Percentiles rank a stretch among this genome's conserved stretches.
These are phyloP conservation scores for Hermatobates lingyangjiaoensis DNA, from an alignment of 1,140 invertebrate genomes.

Conservation along the genomic window DNA sequence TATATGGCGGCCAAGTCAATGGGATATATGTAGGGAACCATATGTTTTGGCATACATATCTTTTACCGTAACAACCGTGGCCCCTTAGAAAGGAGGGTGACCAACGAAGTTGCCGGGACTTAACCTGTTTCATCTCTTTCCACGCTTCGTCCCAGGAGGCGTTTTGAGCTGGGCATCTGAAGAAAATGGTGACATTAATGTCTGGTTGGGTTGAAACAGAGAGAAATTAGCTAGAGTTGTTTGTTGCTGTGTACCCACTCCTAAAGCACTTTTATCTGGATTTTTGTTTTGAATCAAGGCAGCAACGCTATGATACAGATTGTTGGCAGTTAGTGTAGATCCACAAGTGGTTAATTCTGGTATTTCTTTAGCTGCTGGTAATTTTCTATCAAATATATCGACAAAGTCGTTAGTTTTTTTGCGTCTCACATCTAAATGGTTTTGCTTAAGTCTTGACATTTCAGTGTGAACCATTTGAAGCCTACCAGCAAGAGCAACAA, in stretches of 20 bases:
- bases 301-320: neutral
- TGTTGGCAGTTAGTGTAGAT: neutral
- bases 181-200: neutral
- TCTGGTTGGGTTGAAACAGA: neutral
- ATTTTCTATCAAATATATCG: neutral
- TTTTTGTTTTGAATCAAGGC: neutral
- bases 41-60: no score
- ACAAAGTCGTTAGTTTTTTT: constrained; percentile 1
- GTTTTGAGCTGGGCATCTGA: neutral
- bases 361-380: neutral
- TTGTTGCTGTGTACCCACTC: neutral
- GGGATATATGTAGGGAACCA: no score
- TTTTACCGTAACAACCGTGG: no score
- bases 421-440: neutral
- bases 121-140: constrained; percentile 1
- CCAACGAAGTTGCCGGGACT: no score
- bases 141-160: neutral
- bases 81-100: no score
- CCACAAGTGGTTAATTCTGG: neutral
- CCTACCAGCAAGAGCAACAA: constrained; percentile 6
- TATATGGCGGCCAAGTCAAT: no score
- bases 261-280: neutral
- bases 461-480: constrained; percentile 4
- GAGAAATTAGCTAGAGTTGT: neutral
- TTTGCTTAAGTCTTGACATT: constrained; percentile 3